Base-by-base conservation (phyloP, 2,888 invertebrate genomes). In the Nineta flava region DNA sequence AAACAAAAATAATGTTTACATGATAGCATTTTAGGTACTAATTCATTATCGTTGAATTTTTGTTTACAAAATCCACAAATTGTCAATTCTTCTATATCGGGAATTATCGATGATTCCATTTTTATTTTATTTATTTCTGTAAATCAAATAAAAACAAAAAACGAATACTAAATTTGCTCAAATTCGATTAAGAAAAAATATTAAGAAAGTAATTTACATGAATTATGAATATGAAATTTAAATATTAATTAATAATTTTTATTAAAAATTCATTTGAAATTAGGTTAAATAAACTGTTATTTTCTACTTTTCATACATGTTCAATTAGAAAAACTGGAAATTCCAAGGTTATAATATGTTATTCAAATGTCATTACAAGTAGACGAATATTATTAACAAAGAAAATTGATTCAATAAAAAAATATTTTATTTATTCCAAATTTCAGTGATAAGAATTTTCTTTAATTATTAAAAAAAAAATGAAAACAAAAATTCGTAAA, bases 1-100 rank as follows among this genome's bases (percentile, higher is more conserved):
- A 83, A 71, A 65, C 84, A 84, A 67, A 83, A 83, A 68, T 81
- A 80, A 65, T 84, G 84, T 62, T 82, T 80, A 72, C 84, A 84
- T 57, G 79, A 75, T 57, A 84, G 73, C 65, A 81, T 68, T 65
- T 84, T 83, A 53, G 83, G 83, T 62, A 77, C 74, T 62, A 79
- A 78, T 64, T 83, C 82, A 53, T 72, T 71, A 58, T 82, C 81
- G 67, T 83, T 83, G 71, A 81, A 83, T 64, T 79, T 77, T 65
- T 78, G 75, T 68, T 81, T 80, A 73, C 83, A 83, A 64, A 76
- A 80, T 61, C 81, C 79, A 74, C 87, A 82, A 61, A 79, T 70
- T 65, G 81, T 79, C 65, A 83, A 71, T 69, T 82, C 82, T 68
- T 83, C 83, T 64, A 83, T 73, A 67, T 82, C 80, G 59, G 76